Conservation (phyloP, 2,888 invertebrate species). For the Saturnia japonica region DNA sequence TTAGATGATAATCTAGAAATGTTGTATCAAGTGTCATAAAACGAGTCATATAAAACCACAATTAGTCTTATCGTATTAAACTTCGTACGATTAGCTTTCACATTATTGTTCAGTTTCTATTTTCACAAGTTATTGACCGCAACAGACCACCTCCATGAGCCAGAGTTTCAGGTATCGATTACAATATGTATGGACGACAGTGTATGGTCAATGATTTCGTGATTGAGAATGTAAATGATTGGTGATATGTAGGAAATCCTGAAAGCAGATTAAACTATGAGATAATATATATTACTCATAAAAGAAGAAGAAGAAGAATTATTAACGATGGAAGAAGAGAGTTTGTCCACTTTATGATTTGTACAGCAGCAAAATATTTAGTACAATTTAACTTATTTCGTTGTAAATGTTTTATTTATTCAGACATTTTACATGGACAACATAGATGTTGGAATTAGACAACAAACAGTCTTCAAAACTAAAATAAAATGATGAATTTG, state of each 20-base stretch:
- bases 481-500: not conserved
- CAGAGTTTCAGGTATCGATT: slow-evolving; percentile 9
- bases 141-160: not conserved
- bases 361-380: not conserved
- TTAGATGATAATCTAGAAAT: slow-evolving; percentile 1
- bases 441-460: not conserved
- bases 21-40: not conserved
- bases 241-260: not conserved
- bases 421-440: not conserved
- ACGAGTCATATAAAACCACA: slow-evolving; percentile 4
- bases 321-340: too few relatives aligned
- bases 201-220: not conserved
- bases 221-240: not conserved
- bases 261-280: not conserved
- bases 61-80: not conserved
- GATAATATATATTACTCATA: not conserved
- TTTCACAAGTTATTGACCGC: slow-evolving; percentile 7
- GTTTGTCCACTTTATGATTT: too few relatives aligned
- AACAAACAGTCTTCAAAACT: not conserved
- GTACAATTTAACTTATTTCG: not conserved
- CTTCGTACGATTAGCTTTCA: slow-evolving; percentile 5
- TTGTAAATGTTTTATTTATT: not conserved
- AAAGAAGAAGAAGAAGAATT: not conserved
- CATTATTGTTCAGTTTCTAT: slow-evolving; percentile 12
- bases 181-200: not conserved